Conservation (phyloP, 1,140 invertebrate species). For the Drosophila sucinea region DNA sequence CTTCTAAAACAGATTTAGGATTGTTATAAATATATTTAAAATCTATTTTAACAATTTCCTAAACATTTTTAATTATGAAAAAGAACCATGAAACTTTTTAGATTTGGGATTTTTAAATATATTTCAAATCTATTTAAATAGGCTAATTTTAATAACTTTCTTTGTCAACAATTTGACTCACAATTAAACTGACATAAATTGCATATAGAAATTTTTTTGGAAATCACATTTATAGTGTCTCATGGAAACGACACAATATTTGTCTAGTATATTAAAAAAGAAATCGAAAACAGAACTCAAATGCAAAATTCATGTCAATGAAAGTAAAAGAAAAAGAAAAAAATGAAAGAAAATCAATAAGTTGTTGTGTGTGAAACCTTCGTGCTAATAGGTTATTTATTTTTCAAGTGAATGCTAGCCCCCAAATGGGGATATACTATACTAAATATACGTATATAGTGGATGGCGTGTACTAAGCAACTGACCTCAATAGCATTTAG, state of each 20-base stretch:
- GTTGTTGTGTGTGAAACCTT: conserved; percentile 52
- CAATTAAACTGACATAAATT: no score
- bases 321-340: conserved; percentile 60
- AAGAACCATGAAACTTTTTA: no score
- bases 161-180: no score
- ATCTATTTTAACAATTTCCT: no score
- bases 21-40: no score
- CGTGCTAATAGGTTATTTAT: conserved; percentile 80
- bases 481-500: conserved; percentile 71
- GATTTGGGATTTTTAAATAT: no score
- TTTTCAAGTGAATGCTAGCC: conserved; percentile 43
- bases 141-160: no score
- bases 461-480: conserved; percentile 68
- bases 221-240: background rate
- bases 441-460: conserved; percentile 36
- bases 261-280: conserved; percentile 14
- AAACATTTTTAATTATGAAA: no score
- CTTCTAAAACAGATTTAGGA: no score
- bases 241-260: conserved; percentile 37
- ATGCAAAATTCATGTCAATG: conserved; percentile 58
- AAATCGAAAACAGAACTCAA: conserved; percentile 22
- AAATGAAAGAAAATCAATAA: conserved; percentile 69
- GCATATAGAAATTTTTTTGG: no score
- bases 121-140: no score
- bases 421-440: conserved; percentile 26